Base-by-base conservation (phyloP, 2,113 vertebrate genomes). In the Prunella fulvescens region DNA sequence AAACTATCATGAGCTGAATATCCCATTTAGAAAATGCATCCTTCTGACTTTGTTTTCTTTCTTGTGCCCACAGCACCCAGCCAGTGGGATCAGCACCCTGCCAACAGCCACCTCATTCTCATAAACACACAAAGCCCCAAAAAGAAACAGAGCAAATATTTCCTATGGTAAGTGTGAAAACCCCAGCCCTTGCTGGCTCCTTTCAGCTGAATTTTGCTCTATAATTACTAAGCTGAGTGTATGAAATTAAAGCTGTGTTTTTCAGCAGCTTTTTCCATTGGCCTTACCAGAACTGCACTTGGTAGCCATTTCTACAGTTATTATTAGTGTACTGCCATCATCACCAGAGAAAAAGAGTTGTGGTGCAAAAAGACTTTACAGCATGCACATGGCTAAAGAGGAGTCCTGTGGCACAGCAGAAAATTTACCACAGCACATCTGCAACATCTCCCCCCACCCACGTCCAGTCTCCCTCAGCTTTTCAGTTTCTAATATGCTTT, bases 61-160 rank as follows among this genome's bases (percentile, higher is more conserved):
- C 35, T 69, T 89, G 65, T 76, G 29, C 39, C 82, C 37, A 28
- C 58, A 95, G 76, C 3, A 2, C 8, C 23, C 11, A 54, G 10
- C 3, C 7, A 73, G 15, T 7, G 57, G 58, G 47, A 26, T 62
- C 9, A 3, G 16, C 53, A 6, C 3, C 35, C 51, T 82, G 56
- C 61, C 44, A 62, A 14, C 0, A 0, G 35, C 37, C 0, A 10
- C 35, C 26, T 71, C 4, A 0, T 53, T 35, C 18, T 53, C 25
- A n/a, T 23, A 61, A 94, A 56, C 61, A 73, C 35, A n/a, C 6
- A 1, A 69, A 93, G 44, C 19, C 33, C 61, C 53, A 28, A 23
- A 80, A 82, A 92, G 57, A 76, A 80, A 65, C 15, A 31, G 60
- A 87, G 65, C 39, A 88, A 92, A 64, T 51, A 88, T 87, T 90